Conservation (phyloP, 2,888 invertebrate genomes). For the Eubasilissa splendida region DNA sequence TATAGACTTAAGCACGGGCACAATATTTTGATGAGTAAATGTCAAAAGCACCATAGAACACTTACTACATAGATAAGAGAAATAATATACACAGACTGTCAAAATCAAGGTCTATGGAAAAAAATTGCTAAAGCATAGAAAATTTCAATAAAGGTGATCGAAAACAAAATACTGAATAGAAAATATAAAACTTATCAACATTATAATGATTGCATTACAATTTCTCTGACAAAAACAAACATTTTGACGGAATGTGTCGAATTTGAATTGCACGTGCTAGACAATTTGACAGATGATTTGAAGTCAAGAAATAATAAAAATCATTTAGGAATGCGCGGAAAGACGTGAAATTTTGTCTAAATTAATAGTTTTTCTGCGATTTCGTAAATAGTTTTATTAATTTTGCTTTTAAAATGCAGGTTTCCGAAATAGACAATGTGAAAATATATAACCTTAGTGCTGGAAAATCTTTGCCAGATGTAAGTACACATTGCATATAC, state of each 20-base stretch:
- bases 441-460: constrained; percentile 98
- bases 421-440: constrained; percentile 93
- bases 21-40: constrained; percentile 35
- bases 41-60: constrained; percentile 13
- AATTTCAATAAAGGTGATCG: too few species aligned
- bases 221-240: constrained; percentile 20
- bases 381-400: not conserved
- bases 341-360: not conserved
- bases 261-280: not conserved
- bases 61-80: not conserved
- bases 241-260: not conserved
- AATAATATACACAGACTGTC: not conserved
- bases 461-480: constrained; percentile 97
- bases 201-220: not conserved
- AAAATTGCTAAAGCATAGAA: too few species aligned
- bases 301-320: not conserved
- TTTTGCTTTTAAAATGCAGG: constrained; percentile 82
- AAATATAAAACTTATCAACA: not conserved
- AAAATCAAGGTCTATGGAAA: not conserved
- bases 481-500: constrained; percentile 71
- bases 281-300: not conserved
- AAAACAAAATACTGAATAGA: too few species aligned
- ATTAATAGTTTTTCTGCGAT: not conserved
- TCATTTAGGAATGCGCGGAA: not conserved
- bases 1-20: constrained; percentile 1